Base-by-base conservation (phyloP, 2,797 vertebrate species). In the Sebastes taczanowskii region DNA sequence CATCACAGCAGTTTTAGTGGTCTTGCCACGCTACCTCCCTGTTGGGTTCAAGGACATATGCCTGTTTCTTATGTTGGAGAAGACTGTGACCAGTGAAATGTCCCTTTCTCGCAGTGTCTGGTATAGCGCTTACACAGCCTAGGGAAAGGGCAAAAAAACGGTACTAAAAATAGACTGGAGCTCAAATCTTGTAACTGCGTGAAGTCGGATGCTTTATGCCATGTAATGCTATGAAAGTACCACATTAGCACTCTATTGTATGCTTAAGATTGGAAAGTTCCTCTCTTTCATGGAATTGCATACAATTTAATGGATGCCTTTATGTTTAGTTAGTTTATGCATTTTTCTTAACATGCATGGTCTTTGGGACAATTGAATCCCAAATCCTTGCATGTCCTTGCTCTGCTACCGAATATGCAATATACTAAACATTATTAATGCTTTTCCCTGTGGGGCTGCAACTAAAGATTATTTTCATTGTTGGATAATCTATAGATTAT, bases 61-160 rank as follows among this genome's bases (percentile, higher is more conserved):
- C 32, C 68, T 67, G 55, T 84, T 88, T 85, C 75, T 75, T 35
- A 77, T 79, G 64, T 61, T 8, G n/a, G 69, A 35, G 32, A 65
- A 75, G 59, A 88, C 82, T 90, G 85, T 89, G 90, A 88, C 89
- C 63, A 55, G 80, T 67, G 61, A 86, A 90, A 84, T 86, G 74
- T 56, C n/a, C 72, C 58, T 86, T 72, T 83, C 72, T 81, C 81
- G 35, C 74, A 52, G 53, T 73, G 77, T 82, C 74, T 90, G 52
- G 67, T 78, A 35, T 32, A 78, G 75, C 20, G 22, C 53, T 74
- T 58, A 63, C 55, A 78, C 18, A 61, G 84, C 80, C 71, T 49
- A 11, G 34, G 74, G 77, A 83, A 84, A 85, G 35, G 69, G 52
- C 30, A 81, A 75, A 84, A 75, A 29, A 32, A 14, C 23, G 16